Evolutionary conservation across 2,797 vertebrate genomes (phyloP).

Genomic region (Syngnathus rostellatus): DNA sequence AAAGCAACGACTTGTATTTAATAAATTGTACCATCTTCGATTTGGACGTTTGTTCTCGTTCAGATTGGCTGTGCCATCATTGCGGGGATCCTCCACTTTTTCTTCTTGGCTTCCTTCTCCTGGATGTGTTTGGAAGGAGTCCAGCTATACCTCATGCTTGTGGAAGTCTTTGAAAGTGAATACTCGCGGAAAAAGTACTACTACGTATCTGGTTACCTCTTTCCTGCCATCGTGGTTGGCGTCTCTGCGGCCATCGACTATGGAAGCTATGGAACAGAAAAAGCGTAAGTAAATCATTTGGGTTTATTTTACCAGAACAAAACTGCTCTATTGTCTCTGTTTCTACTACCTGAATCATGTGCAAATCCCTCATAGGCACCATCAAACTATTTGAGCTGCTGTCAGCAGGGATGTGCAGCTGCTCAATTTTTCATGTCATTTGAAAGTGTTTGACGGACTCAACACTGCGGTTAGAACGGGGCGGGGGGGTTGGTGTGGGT

Average conservation of each 20-base stretch:
- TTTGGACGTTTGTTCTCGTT: conserved; percentile 22
- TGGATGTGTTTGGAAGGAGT: conserved; percentile 99
- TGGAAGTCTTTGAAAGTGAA: conserved; percentile 98
- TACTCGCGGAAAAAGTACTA: conserved; percentile 98
- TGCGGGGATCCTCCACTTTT: conserved; percentile 95
- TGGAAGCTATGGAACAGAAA: conserved; percentile 89
- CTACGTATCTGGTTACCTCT: conserved; percentile 94
- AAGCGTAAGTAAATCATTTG: conserved; percentile 80
- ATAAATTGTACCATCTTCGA: background rate
- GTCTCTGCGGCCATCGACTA: conserved; percentile 96
- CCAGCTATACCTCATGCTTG: conserved; percentile 97
- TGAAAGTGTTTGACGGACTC: conserved; percentile 72
- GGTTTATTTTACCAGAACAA: conserved; percentile 25
- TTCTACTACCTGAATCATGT: background rate
- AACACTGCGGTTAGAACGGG: conserved; percentile 68
- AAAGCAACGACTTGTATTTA: background rate
- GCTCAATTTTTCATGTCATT: conserved; percentile 69
- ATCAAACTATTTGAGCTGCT: conserved; percentile 49
- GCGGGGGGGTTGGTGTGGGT: conserved; percentile 33
- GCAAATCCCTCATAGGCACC: conserved; percentile 34
- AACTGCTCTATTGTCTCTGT: background rate
- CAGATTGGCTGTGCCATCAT: conserved; percentile 97
- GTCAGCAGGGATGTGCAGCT: conserved; percentile 49
- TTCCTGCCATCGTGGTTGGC: conserved; percentile 92
- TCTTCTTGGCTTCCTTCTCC: conserved; percentile 96